Evolutionary conservation across 2,797 vertebrate species (phyloP).

Genomic region (Petrocephalus schoutedeni): DNA sequence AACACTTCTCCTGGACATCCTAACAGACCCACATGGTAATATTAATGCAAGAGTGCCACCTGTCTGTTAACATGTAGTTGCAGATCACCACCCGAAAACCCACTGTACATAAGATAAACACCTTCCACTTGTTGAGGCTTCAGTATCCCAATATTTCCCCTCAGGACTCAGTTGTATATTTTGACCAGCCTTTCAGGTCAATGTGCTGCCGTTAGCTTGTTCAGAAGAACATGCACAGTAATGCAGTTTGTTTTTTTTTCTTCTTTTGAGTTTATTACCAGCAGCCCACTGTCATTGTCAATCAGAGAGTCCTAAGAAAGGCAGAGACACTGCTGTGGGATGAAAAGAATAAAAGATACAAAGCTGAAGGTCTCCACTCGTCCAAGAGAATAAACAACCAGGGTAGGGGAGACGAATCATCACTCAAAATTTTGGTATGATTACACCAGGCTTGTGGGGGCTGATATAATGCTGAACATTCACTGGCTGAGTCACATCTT

Average conservation of each 20-base stretch:
- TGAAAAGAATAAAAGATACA: background rate
- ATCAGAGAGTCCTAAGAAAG: background rate
- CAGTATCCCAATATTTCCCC: constrained; percentile 95
- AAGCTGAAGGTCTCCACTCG: constrained; percentile 33
- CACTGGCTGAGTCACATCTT: constrained; percentile 56
- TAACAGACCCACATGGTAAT: constrained; percentile 99
- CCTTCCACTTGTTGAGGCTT: constrained; percentile 61
- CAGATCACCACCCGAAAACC: constrained; percentile 79
- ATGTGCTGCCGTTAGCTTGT: constrained; percentile 66
- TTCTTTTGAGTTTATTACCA: background rate
- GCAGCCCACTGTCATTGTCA: background rate
- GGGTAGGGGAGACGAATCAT: constrained; percentile 65
- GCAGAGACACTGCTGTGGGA: background rate
- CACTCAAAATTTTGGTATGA: constrained; percentile 52
- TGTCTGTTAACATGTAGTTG: constrained; percentile 77
- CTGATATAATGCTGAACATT: constrained; percentile 76
- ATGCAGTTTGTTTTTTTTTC: background rate
- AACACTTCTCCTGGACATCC: constrained; percentile 88
- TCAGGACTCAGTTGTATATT: constrained; percentile 93
- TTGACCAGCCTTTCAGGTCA: constrained; percentile 93
- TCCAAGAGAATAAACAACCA: background rate
- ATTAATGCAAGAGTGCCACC: constrained; percentile 86
- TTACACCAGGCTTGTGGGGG: constrained; percentile 63
- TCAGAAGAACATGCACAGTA: background rate
- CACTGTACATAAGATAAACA: constrained; percentile 90